Base-by-base conservation (phyloP, 2,113 vertebrate genomes). In the Capricornis sumatraensis region DNA sequence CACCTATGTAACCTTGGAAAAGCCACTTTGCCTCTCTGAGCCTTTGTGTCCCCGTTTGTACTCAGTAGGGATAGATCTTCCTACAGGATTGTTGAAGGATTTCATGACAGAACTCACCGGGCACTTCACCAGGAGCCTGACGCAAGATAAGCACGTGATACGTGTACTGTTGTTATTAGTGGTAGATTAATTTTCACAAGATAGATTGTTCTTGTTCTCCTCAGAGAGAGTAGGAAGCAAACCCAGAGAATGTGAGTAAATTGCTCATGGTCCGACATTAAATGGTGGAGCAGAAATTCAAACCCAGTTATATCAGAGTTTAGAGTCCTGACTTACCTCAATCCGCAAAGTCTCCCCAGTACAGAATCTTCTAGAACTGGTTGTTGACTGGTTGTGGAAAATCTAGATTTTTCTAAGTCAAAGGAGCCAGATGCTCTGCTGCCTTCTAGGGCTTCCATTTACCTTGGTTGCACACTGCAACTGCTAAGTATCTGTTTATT, bases 291-390 rank as follows among this genome's bases (percentile, higher is more conserved):
- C 19, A 67, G 19, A 62, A 74, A 60, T 91, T 47, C 81, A 78
- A 60, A 87, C 25, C 83, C 50, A 47, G 58, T 78, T 81, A 23
- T 50, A 43, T 50, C 91, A 16, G 90, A 27, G 60, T 91, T 64
- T 12, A 92, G 60, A 87, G 74, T 23, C 53, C 28, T 15, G 45
- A 43, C 8, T 84, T 57, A 19, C 87, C 57, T 89, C 30, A 6
- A 14, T 50, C 90, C 67, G 11, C 47, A n/a, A 23, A 8, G 5
- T 14, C 25, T 83, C 52, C 40, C 55, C 50, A 2, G 7, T 10
- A 89, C 30, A 97, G n/a, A 78, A 79, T 19, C 58, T 94, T 95
- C 88, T 89, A 87, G 95, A 88, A 74, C 50, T 10, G 21, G 17
- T 71, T 90, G 85, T 53, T 89, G 78, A 52, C 30, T 50, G 45